These are phyloP conservation scores for Rhaphigaster nebulosa DNA, from an alignment of 2,888 invertebrate species.

Conservation along the genomic window DNA sequence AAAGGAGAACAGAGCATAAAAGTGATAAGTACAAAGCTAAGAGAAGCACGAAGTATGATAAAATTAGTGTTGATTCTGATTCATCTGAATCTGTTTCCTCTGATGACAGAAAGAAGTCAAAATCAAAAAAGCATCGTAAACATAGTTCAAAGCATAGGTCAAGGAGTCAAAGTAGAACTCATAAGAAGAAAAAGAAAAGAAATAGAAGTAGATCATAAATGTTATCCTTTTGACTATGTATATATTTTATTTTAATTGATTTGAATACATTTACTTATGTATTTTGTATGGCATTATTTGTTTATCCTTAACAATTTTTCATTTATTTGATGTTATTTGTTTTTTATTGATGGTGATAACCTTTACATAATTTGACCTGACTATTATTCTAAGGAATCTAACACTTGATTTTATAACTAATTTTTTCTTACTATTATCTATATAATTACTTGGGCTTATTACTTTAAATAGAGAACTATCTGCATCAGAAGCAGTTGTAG, in stretches of 20 bases:
- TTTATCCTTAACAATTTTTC: background rate
- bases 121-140: background rate
- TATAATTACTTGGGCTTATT: background rate
- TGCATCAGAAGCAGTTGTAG: no score
- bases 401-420: no score
- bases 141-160: conserved; percentile 17
- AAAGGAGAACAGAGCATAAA: background rate
- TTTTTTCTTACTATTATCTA: no score
- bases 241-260: conserved; percentile 40
- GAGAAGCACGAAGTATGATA: background rate
- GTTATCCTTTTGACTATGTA: background rate
- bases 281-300: conserved; percentile 41
- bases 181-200: conserved; percentile 49
- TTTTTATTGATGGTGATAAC: background rate
- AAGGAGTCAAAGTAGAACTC: conserved; percentile 4
- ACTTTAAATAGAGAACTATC: no score
- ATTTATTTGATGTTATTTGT: background rate
- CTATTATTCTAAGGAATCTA: background rate
- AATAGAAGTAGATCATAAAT: conserved; percentile 51
- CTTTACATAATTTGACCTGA: background rate
- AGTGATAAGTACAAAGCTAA: background rate
- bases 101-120: background rate
- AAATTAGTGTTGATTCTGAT: background rate
- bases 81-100: background rate
- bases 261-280: conserved; percentile 36